Base-by-base conservation (phyloP, 2,888 invertebrate genomes). In the Philereme vetulata region DNA sequence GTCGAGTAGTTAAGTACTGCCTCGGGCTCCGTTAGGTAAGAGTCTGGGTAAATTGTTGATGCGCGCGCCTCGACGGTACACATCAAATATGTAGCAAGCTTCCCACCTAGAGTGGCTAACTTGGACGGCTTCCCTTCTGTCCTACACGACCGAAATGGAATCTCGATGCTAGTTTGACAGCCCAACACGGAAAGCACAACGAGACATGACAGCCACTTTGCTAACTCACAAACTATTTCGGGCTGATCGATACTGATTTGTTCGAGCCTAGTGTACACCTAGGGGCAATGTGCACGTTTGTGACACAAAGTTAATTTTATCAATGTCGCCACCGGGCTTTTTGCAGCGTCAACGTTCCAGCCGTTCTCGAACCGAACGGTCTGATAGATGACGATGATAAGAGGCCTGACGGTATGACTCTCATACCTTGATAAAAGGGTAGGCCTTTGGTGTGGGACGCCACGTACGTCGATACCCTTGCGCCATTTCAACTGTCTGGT, bases 11-110 rank as follows among this genome's bases (percentile, higher is more conserved):
- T 81, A 82, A 81, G 74, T 75, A 64, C 56, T 74, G 75, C 77
- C 76, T 70, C 71, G 83, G 81, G 83, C 75, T 76, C 81, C 67
- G 77, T 82, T 81, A 80, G 77, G 76, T 82, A 84, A 86, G 79
- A 73, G 76, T 58, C 67, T 70, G 70, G 66, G 74, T 85, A 76
- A 88, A 88, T 86, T 81, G 80, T 84, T 80, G 80, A 86, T 82
- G 81, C 78, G 77, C 79, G 76, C 80, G 78, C 74, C 74, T 71
- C 66, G 74, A 68, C 71, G 67, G 72, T 72, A 67, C 74, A 68
- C 79, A 90, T 90, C 83, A 89, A 90, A 90, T 89, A 90, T 89
- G 86, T 82, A 90, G 75, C 76, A 75, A 70, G 71, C 72, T 81
- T 81, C 69, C 75, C 75, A 74, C 77, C 71, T 79, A 74, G 65